phyloP scores from a whole-genome alignment of 2,113 vertebrate genomes.

The Vulpes ferrilata region DNA sequence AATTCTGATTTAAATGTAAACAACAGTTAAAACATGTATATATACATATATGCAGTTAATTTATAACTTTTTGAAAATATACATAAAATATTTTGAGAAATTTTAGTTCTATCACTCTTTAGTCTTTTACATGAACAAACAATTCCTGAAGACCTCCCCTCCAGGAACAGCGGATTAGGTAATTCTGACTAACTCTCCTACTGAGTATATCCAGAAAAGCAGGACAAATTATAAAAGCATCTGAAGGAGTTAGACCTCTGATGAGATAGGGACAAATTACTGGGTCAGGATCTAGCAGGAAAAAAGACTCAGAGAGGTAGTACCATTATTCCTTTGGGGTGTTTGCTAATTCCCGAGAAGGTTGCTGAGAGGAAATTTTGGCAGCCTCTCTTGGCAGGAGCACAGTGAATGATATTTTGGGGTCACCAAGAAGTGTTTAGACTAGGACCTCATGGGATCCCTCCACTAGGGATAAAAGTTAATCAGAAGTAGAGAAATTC shows the following conservation, averaged over 20 bases:
- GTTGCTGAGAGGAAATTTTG: not conserved
- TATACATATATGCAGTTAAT: not conserved
- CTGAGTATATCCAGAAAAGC: not conserved
- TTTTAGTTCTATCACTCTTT: not conserved
- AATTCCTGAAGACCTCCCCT: not conserved
- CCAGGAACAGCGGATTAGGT: not conserved
- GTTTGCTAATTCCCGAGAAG: not conserved
- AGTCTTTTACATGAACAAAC: not conserved
- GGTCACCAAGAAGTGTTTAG: not conserved
- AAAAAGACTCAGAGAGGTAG: not conserved
- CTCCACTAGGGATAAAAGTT: not conserved
- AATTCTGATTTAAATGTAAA: conserved; percentile 3
- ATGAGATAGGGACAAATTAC: not conserved
- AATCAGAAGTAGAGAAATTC: not conserved
- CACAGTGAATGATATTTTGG: not conserved
- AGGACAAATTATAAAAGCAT: not conserved
- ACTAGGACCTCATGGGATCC: not conserved
- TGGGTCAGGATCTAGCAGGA: not conserved
- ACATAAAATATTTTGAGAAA: not conserved
- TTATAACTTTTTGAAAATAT: not conserved
- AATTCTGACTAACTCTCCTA: not conserved
- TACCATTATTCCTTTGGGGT: not conserved
- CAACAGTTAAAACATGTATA: not conserved
- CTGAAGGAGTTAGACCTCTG: not conserved
- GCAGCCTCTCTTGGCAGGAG: not conserved